These are phyloP conservation scores for Cyrtonyx montezumae DNA, from an alignment of 2,113 vertebrate genomes.

Conservation along the genomic window DNA sequence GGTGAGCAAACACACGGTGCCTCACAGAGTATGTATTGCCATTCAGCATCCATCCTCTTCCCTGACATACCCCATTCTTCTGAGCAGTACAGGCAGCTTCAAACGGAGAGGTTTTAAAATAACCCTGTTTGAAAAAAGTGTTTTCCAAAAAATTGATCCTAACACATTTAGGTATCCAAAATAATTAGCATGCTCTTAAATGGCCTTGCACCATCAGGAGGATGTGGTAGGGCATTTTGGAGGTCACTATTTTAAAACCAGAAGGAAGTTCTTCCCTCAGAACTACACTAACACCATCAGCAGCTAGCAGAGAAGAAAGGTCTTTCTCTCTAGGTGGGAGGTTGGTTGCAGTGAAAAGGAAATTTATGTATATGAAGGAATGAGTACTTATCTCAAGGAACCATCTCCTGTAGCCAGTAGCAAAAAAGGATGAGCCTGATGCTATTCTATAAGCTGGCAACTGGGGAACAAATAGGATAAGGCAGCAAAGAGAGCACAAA, in stretches of 20 bases:
- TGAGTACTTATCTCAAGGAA: background rate
- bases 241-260: constrained; percentile 14
- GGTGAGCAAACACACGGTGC: constrained; percentile 6
- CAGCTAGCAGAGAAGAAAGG: constrained; percentile 41
- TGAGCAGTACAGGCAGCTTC: background rate
- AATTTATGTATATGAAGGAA: background rate
- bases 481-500: background rate
- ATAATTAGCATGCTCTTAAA: background rate
- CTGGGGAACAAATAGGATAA: background rate
- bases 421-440: background rate
- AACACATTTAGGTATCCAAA: background rate
- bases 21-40: background rate
- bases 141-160: background rate
- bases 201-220: constrained; percentile 44
- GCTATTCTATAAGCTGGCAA: background rate
- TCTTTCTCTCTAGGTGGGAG: background rate
- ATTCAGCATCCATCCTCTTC: background rate
- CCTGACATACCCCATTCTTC: background rate
- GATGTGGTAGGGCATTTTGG: constrained; percentile 9
- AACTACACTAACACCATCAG: background rate
- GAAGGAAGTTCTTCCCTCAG: background rate
- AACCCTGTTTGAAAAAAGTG: background rate
- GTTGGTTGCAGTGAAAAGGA: background rate
- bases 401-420: background rate
- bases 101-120: background rate